Conservation (phyloP, 2,113 vertebrate species). For the Cariama cristata region DNA sequence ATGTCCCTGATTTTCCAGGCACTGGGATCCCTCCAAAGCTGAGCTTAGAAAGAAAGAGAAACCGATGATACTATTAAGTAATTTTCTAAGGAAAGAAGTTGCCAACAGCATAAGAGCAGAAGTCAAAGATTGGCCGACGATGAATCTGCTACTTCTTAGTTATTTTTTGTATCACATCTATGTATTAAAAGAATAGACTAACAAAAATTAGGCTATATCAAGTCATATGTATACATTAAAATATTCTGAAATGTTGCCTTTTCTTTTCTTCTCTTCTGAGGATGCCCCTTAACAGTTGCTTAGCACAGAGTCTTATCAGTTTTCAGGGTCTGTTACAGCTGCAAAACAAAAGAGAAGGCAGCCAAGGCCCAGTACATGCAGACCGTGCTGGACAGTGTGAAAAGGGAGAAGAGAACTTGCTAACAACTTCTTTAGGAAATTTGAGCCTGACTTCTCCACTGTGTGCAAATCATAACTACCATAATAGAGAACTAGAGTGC, state of each 20-base stretch:
- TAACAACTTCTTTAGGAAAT: background rate
- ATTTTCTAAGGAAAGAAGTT: slow-evolving; percentile 63
- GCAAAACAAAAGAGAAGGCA: background rate
- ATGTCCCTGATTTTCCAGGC: slow-evolving; percentile 81
- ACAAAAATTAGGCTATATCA: background rate
- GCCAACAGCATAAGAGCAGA: background rate
- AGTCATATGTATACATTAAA: background rate
- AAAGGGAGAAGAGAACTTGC: background rate
- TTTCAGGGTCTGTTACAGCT: background rate
- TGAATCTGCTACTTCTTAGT: background rate
- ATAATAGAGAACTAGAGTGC: background rate
- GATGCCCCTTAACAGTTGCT: background rate
- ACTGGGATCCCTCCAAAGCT: slow-evolving; percentile 88
- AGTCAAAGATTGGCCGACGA: background rate
- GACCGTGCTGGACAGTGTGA: background rate
- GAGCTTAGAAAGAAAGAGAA: slow-evolving; percentile 88
- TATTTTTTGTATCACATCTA: background rate
- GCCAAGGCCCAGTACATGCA: background rate
- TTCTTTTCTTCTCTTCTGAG: background rate
- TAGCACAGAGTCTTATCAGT: background rate
- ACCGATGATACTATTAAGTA: slow-evolving; percentile 80
- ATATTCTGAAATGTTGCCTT: background rate
- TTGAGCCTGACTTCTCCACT: background rate
- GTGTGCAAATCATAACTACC: background rate
- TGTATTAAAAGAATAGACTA: background rate